Percentiles rank a stretch among this genome's conserved stretches.
Evolutionary conservation across 2,797 vertebrate species (phyloP).

Genomic region (Scarus forsteni): DNA sequence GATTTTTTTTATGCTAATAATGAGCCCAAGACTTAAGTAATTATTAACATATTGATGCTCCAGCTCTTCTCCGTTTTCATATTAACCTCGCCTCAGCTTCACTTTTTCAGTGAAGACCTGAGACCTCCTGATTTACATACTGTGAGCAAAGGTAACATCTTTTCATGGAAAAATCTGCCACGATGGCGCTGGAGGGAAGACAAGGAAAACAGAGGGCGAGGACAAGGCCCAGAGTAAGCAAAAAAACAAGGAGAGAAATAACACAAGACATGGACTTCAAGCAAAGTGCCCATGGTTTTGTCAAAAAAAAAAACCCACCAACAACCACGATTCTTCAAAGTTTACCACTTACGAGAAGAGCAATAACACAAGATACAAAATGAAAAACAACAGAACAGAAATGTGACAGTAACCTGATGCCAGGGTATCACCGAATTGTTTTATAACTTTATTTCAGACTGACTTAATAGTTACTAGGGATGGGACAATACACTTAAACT

Average conservation of each 20-base stretch:
- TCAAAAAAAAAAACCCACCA: too few species aligned
- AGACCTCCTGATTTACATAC: slow-evolving; percentile 37
- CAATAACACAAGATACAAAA: neutral
- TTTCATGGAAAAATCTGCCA: slow-evolving; percentile 14
- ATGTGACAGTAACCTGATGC: too few species aligned
- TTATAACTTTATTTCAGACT: too few species aligned
- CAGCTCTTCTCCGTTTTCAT: slow-evolving; percentile 9
- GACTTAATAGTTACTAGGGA: too few species aligned
- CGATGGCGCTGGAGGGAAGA: slow-evolving; percentile 14
- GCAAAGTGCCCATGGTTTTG: too few species aligned
- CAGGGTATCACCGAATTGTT: too few species aligned
- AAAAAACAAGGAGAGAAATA: neutral
- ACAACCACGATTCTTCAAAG: neutral
- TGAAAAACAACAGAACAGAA: neutral
- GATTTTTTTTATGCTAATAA: slow-evolving; percentile 11
- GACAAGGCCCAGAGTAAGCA: neutral
- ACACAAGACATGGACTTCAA: neutral
- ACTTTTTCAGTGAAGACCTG: neutral
- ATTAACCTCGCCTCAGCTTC: slow-evolving; percentile 9
- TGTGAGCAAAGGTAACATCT: slow-evolving; percentile 33
- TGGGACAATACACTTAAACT: too few species aligned
- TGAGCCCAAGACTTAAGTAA: neutral
- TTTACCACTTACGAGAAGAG: neutral
- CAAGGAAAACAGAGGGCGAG: neutral
- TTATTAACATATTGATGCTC: neutral